Evolutionary conservation across 2,113 vertebrate genomes (phyloP).

Genomic region (Paratilapia polleni): DNA sequence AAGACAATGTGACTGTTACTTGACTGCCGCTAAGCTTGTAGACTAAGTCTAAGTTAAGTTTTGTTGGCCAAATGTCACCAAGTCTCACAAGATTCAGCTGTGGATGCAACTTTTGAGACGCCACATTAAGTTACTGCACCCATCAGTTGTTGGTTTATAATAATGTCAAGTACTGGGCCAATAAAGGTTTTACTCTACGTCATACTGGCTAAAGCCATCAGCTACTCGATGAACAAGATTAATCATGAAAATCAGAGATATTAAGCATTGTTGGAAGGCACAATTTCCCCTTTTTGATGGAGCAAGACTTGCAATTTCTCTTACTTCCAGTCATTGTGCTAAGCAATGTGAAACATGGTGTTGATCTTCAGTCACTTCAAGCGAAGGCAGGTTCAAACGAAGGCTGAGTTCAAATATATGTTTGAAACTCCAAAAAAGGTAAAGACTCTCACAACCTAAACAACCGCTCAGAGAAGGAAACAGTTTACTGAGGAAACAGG

Average conservation of each 20-base stretch:
- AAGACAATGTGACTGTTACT: neutral
- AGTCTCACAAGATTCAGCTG: neutral
- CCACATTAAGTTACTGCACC: neutral
- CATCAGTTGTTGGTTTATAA: neutral
- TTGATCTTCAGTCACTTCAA: neutral
- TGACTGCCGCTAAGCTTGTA: neutral
- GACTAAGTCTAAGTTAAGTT: neutral
- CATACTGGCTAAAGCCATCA: neutral
- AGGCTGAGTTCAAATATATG: constrained; percentile 12
- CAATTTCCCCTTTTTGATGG: neutral
- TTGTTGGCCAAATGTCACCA: neutral
- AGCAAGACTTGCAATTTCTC: neutral
- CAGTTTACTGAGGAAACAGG: constrained; percentile 47
- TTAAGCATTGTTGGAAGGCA: neutral
- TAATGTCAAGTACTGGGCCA: neutral
- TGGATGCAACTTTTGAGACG: neutral
- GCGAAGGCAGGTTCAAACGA: too few relatives aligned
- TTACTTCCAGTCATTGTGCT: neutral
- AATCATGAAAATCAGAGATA: neutral
- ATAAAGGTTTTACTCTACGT: neutral
- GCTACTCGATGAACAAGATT: neutral
- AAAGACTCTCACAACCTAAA: neutral
- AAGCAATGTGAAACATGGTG: neutral
- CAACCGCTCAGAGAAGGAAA: neutral
- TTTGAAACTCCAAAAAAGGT: constrained; percentile 27